These are phyloP conservation scores for Falcunculus frontatus DNA, from an alignment of 2,113 vertebrate genomes.

Conservation along the genomic window DNA sequence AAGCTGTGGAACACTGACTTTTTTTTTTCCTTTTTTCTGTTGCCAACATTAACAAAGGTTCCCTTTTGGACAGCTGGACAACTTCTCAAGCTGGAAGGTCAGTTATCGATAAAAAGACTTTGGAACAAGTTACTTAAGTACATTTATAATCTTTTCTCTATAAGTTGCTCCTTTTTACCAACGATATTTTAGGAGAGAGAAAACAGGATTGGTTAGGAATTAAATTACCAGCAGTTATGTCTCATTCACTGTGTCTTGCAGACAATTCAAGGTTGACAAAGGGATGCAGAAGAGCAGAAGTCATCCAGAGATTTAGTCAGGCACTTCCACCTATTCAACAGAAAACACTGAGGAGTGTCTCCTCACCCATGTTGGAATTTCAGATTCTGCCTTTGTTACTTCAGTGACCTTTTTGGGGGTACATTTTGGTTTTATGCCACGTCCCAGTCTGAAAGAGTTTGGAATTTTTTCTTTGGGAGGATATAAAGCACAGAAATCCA, in stretches of 20 bases:
- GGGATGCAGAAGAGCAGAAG: neutral
- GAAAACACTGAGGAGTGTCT: neutral
- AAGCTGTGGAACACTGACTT: neutral
- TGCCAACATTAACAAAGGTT: neutral
- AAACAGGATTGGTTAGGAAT: neutral
- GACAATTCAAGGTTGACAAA: neutral
- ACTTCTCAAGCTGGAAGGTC: neutral
- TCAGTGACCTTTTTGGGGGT: neutral
- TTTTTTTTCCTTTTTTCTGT: rapidly evolving
- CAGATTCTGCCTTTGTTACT: neutral
- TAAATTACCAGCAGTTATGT: neutral
- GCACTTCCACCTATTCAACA: neutral
- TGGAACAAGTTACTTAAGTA: neutral
- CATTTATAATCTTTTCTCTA: neutral
- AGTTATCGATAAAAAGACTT: neutral
- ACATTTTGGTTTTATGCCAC: neutral
- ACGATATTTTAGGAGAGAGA: neutral
- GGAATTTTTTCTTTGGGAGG: neutral
- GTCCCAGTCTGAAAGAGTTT: neutral
- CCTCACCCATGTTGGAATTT: neutral
- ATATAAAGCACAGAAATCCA: neutral
- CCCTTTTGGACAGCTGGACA: neutral
- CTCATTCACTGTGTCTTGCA: neutral
- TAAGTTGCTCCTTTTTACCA: neutral
- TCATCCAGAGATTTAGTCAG: neutral